Conservation (phyloP, 2,113 vertebrate genomes). For the Delphinus delphis region DNA sequence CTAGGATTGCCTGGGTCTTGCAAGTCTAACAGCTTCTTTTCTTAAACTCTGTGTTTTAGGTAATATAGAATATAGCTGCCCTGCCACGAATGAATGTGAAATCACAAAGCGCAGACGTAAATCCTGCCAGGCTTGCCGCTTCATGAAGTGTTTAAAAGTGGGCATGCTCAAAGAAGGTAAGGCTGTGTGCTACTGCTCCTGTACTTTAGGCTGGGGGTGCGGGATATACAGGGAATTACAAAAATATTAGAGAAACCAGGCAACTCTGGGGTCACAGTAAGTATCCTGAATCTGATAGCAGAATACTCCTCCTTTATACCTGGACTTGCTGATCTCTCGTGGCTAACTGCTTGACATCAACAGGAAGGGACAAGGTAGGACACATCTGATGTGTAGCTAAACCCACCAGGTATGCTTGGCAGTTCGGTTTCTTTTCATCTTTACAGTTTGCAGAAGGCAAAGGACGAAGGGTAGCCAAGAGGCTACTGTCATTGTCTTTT, state of each 20-base stretch:
- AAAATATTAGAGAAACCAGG: constrained; percentile 25
- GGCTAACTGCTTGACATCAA: neutral
- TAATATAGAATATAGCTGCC: constrained; percentile 99
- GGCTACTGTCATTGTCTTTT: too few relatives aligned
- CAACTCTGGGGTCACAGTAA: constrained; percentile 44
- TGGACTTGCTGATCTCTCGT: neutral
- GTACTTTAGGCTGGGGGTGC: neutral
- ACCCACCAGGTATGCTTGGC: neutral
- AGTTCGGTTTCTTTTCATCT: neutral
- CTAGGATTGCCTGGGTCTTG: neutral
- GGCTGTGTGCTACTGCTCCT: constrained; percentile 25
- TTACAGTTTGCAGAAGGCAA: neutral
- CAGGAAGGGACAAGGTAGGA: neutral
- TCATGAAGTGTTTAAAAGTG: constrained; percentile 99
- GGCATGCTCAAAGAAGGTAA: constrained; percentile 99
- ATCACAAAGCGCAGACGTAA: constrained; percentile 99
- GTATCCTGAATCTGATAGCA: neutral
- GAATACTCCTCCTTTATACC: neutral
- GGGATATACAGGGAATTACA: neutral
- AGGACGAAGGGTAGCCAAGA: neutral
- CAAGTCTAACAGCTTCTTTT: constrained; percentile 61
- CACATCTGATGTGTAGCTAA: neutral
- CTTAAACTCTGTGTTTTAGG: constrained; percentile 86
- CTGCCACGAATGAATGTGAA: constrained; percentile 98
- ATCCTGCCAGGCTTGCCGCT: constrained; percentile 99